Evolutionary conservation across 2,797 vertebrate genomes (phyloP), one percentile per base, ranked within the genome.

Genomic region (Mus spretus): DNA sequence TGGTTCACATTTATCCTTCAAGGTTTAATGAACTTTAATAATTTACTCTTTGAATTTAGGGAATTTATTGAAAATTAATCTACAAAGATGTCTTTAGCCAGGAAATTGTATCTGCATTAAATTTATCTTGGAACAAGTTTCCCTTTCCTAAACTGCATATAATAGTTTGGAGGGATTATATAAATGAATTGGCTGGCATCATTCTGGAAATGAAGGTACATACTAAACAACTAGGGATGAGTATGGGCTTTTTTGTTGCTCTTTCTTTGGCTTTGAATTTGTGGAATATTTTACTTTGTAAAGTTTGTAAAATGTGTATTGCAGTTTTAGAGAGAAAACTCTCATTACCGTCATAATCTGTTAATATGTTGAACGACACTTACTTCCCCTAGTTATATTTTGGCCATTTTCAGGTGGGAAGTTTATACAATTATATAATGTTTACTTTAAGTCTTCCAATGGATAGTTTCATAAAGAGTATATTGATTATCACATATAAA

Each of bases 1-100:
- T 47, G 26, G 90, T 80, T 20, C 37, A 87, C 28, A 70, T 17
- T 80, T 28, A 90, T 55, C 90, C 80, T 59, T 6, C 90, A 88
- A 84, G 12, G 2, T 59, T 93, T 94, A 92, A 91, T 94, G 77
- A 74, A 79, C 83, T 92, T 90, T 57, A 91, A 93, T 37, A 93
- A 77, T 95, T 94, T 79, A 81, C 47, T 85, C 22, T 20, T 80
- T 94, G 55, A 78, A 44, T 92, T 92, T 70, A 34, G 22, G 87
- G 95, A 96, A 88, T 59, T 75, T 50, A 83, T 74, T 79, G 13
- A 95, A 93, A 79, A 93, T 63, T 83, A 89, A 86, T 53, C 12
- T 77, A 37, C 34, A 65, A 40, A n/a, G 17, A 83, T 2, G 2
- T 90, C 31, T 86, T 34, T 11, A 93, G 55, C 7, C 44, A 96